A percentile compares a stretch with the other conserved stretches of the same genome.
These are phyloP conservation scores for Paradisaea rubra DNA, from an alignment of 2,113 vertebrate species.

Conservation along the genomic window DNA sequence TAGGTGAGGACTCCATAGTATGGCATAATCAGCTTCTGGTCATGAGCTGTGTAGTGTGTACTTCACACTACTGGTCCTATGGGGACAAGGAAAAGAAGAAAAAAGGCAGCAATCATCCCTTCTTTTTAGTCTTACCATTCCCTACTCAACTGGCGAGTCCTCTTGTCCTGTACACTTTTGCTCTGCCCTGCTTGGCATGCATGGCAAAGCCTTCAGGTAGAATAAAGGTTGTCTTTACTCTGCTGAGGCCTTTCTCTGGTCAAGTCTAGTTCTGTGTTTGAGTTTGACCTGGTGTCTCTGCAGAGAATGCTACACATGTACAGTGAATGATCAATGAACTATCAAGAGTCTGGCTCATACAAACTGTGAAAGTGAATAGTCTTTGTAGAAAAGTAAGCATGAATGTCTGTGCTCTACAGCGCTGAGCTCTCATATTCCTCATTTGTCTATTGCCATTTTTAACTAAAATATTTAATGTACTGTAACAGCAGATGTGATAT, in stretches of 20 bases:
- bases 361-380: background rate
- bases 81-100: background rate
- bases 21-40: background rate
- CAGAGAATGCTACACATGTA: fast-evolving
- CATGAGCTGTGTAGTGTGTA: background rate
- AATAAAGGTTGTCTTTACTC: background rate
- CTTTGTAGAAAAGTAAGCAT: background rate
- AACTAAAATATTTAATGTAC: background rate
- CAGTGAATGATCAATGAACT: background rate
- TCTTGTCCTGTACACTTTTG: fast-evolving
- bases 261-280: background rate
- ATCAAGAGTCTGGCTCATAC: background rate
- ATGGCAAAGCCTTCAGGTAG: background rate
- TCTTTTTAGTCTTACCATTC: background rate
- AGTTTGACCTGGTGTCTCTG: background rate
- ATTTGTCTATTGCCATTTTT: background rate
- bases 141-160: fast-evolving
- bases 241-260: background rate
- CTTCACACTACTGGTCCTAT: no score
- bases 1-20: no score
- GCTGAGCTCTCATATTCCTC: background rate
- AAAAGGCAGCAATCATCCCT: background rate
- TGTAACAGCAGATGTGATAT: background rate
- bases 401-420: background rate
- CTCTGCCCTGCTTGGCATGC: background rate